Evolutionary conservation across 2,113 vertebrate genomes (phyloP).

Genomic region (Pedionomus torquatus): DNA sequence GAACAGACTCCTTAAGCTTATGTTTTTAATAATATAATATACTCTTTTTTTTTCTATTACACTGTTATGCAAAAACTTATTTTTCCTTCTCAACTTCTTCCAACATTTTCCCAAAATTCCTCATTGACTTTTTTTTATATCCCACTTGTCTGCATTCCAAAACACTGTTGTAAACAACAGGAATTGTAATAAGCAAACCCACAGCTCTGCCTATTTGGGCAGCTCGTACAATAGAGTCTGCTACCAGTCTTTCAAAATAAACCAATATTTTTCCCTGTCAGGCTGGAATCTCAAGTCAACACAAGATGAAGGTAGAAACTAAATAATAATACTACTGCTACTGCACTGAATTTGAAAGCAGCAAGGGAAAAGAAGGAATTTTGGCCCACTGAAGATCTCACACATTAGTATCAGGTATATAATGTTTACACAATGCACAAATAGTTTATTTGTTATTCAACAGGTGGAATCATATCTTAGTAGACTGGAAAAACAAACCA

Average conservation of each 20-base stretch:
- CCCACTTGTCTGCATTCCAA: not conserved
- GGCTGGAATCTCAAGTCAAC: not conserved
- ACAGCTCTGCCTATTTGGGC: not conserved
- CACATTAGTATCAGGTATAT: not conserved
- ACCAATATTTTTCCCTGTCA: not conserved
- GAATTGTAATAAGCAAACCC: not conserved
- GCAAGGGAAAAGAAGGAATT: not conserved
- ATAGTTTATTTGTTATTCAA: not conserved
- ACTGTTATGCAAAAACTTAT: not conserved
- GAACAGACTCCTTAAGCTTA: not conserved
- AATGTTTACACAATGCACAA: not conserved
- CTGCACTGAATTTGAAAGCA: not conserved
- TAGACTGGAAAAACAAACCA: not conserved
- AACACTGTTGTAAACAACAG: not conserved
- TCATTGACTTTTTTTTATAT: not conserved
- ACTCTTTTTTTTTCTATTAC: not conserved
- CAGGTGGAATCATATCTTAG: not conserved
- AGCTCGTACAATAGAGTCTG: not conserved
- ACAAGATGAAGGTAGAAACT: not conserved
- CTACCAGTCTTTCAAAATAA: not conserved
- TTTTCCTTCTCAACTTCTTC: not conserved
- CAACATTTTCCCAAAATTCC: not conserved
- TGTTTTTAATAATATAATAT: not conserved
- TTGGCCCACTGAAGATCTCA: not conserved
- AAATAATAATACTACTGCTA: not conserved